Evolutionary conservation across 1,140 invertebrate species (phyloP), one percentile per base, ranked within the genome.

Genomic region (Steinernema khuongi): DNA sequence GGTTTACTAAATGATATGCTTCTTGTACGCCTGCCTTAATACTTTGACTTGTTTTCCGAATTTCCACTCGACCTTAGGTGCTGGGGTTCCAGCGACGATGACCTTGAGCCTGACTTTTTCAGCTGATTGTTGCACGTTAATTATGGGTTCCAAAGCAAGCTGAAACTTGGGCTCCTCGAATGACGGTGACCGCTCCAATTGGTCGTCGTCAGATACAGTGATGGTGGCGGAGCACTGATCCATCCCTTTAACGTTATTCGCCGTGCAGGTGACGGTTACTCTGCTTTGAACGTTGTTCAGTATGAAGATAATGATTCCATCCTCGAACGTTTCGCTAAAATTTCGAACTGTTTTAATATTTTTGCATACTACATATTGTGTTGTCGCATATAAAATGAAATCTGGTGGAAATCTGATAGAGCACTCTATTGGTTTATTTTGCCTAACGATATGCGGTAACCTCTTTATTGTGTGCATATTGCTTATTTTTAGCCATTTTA

Each of bases 51-150:
- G 33, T 18, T 43, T 33, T n/a, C 68, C 31, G 43, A 73, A 73
- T 4, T 33, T 33, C 22, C 72, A 73, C 1, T 32, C 33, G 11
- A 68, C 72, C n/a, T 33, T 43, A 17, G 72, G 72, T 0, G 50
- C 26, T 19, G 72, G 67, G 11, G 32, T 72, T 69, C 67, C 71
- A 19, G 50, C 22, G 14, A 77, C 67, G 18, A 77, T 68, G 29
- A 68, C 69, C 71, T 75, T 77, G n/a, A 77, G 33, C 11, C 30
- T 41, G 0, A 74, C 70, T 28, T 30, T 60, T 22, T 60, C 50
- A 26, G 26, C n/a, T 60, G 7, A 4, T 22, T 26, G 11, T 60
- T 60, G 50, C 22, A 60, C 26, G 4, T 60, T 60, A 22, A 60
- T 22, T 7, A 60, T 26, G 4, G 14, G 14, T 22, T 60, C 7